Conservation (phyloP, 2,113 vertebrate species). For the Cariama cristata region DNA sequence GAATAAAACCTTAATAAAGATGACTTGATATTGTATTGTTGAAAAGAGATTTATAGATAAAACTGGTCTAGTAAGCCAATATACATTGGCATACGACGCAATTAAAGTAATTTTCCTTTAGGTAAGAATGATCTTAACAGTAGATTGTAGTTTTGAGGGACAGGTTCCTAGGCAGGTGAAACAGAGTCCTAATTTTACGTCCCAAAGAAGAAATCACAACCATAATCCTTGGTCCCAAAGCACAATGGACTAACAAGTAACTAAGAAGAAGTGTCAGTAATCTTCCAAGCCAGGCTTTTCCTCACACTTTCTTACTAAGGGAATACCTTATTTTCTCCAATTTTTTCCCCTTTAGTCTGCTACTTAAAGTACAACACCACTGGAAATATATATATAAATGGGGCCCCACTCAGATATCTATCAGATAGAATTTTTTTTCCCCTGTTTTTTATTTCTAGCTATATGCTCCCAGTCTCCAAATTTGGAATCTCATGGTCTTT, state of each 20-base stretch:
- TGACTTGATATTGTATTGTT: background rate
- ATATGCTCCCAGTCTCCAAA: background rate
- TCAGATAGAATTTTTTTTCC: background rate
- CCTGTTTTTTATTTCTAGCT: background rate
- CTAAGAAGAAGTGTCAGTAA: background rate
- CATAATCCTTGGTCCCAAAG: background rate
- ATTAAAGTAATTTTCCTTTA: constrained; percentile 9
- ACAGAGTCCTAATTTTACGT: background rate
- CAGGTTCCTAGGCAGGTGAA: background rate
- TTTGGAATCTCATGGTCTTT: background rate
- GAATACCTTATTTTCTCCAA: background rate
- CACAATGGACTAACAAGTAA: background rate
- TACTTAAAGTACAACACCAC: background rate
- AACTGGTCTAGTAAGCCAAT: background rate
- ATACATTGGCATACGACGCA: background rate
- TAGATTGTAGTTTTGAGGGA: background rate
- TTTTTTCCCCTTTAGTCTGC: background rate
- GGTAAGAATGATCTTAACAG: background rate
- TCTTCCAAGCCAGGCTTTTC: background rate
- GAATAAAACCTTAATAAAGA: constrained; percentile 18
- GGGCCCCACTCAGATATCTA: no score
- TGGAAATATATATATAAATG: background rate
- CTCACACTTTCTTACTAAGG: background rate
- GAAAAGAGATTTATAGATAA: constrained; percentile 32
- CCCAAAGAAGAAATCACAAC: background rate